Percentiles rank a stretch among this genome's conserved stretches.
Evolutionary conservation across 2,888 invertebrate species (phyloP).

Genomic region (Dolichopus griseipennis): DNA sequence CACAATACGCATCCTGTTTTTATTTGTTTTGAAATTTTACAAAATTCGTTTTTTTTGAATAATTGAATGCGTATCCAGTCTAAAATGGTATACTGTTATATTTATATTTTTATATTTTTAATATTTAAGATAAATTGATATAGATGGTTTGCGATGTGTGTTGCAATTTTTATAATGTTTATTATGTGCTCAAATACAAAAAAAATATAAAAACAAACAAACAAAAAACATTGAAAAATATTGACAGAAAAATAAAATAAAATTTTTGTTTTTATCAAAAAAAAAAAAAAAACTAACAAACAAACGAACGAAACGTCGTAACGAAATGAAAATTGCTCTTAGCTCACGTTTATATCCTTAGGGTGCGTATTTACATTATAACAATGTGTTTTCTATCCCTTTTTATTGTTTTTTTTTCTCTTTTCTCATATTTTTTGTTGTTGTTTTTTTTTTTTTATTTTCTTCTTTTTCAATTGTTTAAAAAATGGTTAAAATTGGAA

Average conservation of each 20-base stretch:
- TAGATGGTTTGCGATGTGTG: conserved; percentile 4
- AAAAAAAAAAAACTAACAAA: no score
- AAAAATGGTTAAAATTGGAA: not conserved
- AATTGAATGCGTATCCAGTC: no score
- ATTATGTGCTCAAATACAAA: not conserved
- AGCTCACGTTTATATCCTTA: conserved; percentile 6
- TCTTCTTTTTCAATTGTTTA: not conserved
- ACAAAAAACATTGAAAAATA: no score
- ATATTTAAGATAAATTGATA: conserved; percentile 1
- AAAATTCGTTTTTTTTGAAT: no score
- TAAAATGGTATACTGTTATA: no score
- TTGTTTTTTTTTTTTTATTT: not conserved
- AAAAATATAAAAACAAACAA: not conserved
- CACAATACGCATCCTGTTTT: no score
- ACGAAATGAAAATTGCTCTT: not conserved
- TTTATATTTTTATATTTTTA: no score
- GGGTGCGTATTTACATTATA: conserved; percentile 2
- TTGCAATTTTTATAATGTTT: not conserved
- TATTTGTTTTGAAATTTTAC: no score
- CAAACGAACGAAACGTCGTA: no score
- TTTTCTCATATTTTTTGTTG: not conserved
- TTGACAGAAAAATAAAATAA: not conserved
- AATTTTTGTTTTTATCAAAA: no score
- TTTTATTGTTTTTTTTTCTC: not conserved
- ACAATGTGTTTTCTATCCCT: not conserved